Base-by-base conservation (phyloP, 2,113 vertebrate genomes). In the Picathartes gymnocephalus region DNA sequence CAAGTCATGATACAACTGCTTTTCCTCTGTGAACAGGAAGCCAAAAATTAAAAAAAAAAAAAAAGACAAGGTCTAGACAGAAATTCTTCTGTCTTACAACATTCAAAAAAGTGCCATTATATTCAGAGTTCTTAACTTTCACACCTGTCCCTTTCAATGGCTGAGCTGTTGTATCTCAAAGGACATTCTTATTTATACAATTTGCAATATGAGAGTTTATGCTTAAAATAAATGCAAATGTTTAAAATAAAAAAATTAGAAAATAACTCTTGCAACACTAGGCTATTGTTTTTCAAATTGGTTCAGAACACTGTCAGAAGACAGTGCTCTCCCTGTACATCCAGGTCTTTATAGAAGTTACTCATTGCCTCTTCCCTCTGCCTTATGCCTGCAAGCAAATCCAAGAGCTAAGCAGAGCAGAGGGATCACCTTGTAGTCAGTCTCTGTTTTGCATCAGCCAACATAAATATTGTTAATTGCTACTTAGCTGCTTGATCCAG, bases 271-370 rank as follows among this genome's bases (percentile, higher is more conserved):
- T 76, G 10, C 16, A 78, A 15, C 9, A 25, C 2, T 27, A 45
- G 10, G 10, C 23, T 68, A 28, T 14, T 60, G 30, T 37, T 82
- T 72, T 44, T 22, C n/a, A 69, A 16, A 57, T 17, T 40, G 11
- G 8, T 85, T 86, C 37, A 73, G 78, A 83, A 33, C 8, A 23
- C 3, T 47, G 31, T 69, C 54, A 70, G 37, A 82, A 81, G 69
- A 11, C 0, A 57, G 22, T 0, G 1, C 11, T 42, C 8, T 57
- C 11, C 3, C 33, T 11, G 6, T 30, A 37, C 5, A 42, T 39
- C 30, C 42, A 47, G 12, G 11, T 66, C 30, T 50, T 31, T 27
- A 4, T 53, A 15, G 2, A 50, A 13, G 9, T 64, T 56, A 18
- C 14, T 70, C 22, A 15, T 19, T 42, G 40, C 13, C 56, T 86